Evolutionary conservation across 2,888 invertebrate species (phyloP).

Genomic region (Nasonovia ribisnigri): DNA sequence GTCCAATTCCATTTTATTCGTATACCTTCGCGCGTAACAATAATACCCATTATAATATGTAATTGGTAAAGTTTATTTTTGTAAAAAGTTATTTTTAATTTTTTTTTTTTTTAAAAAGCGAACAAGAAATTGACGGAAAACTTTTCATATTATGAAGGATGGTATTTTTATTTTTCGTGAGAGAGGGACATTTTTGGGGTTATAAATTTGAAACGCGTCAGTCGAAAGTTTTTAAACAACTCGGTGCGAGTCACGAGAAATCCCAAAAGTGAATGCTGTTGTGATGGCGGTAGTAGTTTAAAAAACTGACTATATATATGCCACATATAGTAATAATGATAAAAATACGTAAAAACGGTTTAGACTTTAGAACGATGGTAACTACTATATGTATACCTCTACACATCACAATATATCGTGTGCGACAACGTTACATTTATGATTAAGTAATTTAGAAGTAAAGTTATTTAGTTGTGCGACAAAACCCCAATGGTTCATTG

Average conservation of each 20-base stretch:
- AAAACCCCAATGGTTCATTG: neutral
- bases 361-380: neutral
- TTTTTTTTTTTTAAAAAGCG: neutral
- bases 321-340: neutral
- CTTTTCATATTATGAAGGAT: constrained; percentile 42
- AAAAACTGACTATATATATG: neutral
- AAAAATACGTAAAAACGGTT: neutral
- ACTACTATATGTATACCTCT: too few relatives aligned
- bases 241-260: constrained; percentile 8
- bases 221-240: constrained; percentile 36
- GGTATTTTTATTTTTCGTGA: constrained; percentile 4
- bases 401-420: neutral
- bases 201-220: constrained; percentile 40
- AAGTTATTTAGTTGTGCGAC: neutral
- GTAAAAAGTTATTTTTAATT: neutral
- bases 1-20: neutral
- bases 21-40: neutral
- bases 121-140: constrained; percentile 33
- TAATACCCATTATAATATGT: neutral
- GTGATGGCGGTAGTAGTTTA: neutral
- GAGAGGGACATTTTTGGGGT: constrained; percentile 14
- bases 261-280: constrained; percentile 28
- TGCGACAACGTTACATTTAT: neutral
- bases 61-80: constrained; percentile 24
- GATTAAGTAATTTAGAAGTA: neutral